Evolutionary conservation across 2,113 vertebrate genomes (phyloP).

Genomic region (Chaetodon auriga): DNA sequence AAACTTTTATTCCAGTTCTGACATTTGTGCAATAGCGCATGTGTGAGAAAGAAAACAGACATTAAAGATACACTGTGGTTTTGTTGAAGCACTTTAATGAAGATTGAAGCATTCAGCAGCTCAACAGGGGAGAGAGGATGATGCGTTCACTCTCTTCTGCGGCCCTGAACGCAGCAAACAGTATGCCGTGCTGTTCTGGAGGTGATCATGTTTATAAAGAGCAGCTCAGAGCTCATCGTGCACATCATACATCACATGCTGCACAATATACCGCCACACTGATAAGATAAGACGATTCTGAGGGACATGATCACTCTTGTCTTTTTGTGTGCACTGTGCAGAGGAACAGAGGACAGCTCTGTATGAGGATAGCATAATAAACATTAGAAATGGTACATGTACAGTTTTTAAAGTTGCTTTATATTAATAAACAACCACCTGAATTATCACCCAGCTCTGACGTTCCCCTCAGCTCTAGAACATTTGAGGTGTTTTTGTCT

Average conservation of each 20-base stretch:
- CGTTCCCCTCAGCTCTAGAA: background rate
- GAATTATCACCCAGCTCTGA: background rate
- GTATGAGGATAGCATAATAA: background rate
- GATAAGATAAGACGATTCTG: background rate
- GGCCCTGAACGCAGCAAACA: background rate
- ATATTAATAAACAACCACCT: background rate
- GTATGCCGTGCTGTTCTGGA: background rate
- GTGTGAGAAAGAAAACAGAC: background rate
- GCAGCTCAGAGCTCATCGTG: background rate
- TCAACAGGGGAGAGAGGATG: background rate
- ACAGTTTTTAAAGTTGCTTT: background rate
- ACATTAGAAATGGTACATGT: background rate
- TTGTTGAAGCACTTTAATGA: no score
- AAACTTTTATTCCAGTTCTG: background rate
- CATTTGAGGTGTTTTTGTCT: background rate
- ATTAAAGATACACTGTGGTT: background rate
- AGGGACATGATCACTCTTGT: background rate
- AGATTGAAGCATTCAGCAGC: background rate
- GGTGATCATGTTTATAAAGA: slow-evolving; percentile 1
- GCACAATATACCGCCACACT: background rate
- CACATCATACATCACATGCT: background rate
- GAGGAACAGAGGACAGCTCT: background rate
- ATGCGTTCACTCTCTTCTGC: background rate
- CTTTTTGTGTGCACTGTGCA: background rate
- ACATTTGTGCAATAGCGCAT: background rate